Evolutionary conservation across 1,140 invertebrate species (phyloP), one percentile per base, ranked within the genome.

Genomic region (Ceratitis capitata): DNA sequence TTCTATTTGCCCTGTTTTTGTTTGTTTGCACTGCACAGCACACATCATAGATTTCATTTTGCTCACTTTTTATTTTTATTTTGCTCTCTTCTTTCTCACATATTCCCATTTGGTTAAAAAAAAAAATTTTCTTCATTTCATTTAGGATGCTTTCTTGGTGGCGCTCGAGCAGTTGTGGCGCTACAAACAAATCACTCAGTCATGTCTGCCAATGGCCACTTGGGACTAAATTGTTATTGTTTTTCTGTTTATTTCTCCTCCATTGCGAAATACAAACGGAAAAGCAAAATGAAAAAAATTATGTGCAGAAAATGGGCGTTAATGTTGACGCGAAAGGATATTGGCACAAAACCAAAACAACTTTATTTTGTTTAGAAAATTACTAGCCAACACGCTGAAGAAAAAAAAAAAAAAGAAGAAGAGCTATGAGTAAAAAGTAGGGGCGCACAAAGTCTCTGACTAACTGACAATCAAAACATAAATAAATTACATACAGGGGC

Each of bases 161-260:
- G n/a, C 12, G n/a, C 10, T 19, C 69, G 23, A 23, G n/a, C 69
- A 45, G n/a, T 47, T 47, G 39, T 45, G 39, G 39, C 69, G 69
- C 61, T 69, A 35, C 29, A 39, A 78, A n/a, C n/a, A n/a, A 78
- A 23, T 39, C 10, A 26, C 6, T n/a, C 69, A 39, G n/a, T n/a
- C 69, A 78, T n/a, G 69, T 78, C 35, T 10, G 58, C 32, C 69
- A 78, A 78, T 78, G 69, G 69, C 39, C 69, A 45, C 69, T 45
- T 78, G 69, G 6, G 39, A 39, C 35, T 23, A 78, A 45, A 12
- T 23, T 45, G 35, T 45, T 42, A 45, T 78, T 74, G 7, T 19
- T 39, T n/a, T 39, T 42, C 0, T 12, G 14, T 35, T n/a, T 78
- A 12, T 78, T 78, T 45, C 3, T 78, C 32, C 29, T 26, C n/a